A percentile compares a stretch with the other conserved stretches of the same genome.
phyloP scores from a whole-genome alignment of 2,888 invertebrate genomes.

The Cantharis flavilabris region DNA sequence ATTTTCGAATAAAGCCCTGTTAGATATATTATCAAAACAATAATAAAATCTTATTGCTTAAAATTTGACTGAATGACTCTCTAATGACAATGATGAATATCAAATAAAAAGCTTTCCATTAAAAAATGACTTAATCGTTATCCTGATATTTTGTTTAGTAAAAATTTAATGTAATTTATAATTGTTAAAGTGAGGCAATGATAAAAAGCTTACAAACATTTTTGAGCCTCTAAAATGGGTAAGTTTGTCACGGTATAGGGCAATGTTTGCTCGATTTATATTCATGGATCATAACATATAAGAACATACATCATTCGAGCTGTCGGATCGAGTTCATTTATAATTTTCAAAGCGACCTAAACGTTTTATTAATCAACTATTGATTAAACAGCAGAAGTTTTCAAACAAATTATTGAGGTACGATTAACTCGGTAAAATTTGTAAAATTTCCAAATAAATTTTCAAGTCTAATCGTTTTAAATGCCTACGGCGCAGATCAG shows the following conservation, averaged over 20 bases:
- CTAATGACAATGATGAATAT: neutral
- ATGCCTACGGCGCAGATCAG: too few species aligned
- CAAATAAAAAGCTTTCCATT: neutral
- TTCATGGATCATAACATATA: slow-evolving; percentile 49
- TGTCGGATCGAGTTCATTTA: slow-evolving; percentile 49
- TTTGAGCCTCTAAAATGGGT: slow-evolving; percentile 30
- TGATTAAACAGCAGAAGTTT: slow-evolving; percentile 39
- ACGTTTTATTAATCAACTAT: slow-evolving; percentile 44
- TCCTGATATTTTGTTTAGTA: neutral
- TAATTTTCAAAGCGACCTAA: slow-evolving; percentile 42
- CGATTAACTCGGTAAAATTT: neutral
- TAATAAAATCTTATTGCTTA: too few species aligned
- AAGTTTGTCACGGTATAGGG: slow-evolving; percentile 39
- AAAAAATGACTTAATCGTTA: neutral
- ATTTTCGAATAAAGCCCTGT: too few species aligned
- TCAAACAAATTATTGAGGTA: slow-evolving; percentile 7
- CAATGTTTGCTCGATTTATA: slow-evolving; percentile 41
- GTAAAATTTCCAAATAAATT: neutral
- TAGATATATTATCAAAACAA: too few species aligned
- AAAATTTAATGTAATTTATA: neutral
- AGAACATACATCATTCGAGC: slow-evolving; percentile 47
- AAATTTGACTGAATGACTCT: neutral
- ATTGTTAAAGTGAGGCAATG: neutral
- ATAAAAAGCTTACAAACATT: neutral
- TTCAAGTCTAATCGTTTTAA: neutral